Evolutionary conservation across 2,113 vertebrate genomes (phyloP), one percentile per base, ranked within the genome.

Genomic region (Calonectris borealis): DNA sequence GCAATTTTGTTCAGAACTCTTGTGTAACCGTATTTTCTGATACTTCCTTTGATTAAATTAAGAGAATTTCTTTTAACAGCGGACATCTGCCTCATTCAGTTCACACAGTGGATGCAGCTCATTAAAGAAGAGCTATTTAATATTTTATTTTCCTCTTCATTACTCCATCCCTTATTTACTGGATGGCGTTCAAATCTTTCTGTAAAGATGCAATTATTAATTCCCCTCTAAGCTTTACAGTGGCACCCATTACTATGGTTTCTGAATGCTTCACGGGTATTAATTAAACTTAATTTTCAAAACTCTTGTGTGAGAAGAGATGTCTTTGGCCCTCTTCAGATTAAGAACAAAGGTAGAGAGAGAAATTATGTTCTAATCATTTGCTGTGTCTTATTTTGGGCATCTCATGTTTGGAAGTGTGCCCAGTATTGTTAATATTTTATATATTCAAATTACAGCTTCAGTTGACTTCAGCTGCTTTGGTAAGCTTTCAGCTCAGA

Each of bases 241-340:
- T 79, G 61, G 40, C 0, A 0, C 65, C 65, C 77, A 66, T 90
- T 92, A 52, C 86, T 92, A 4, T 69, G 65, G 81, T 51, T 93
- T 69, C 54, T 95, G 73, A 92, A 69, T 82, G 65, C 57, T 96
- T 94, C 44, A 46, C 0, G 8, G 19, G 7, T 91, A 72, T 76
- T 93, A 93, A 95, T 96, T 92, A 95, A 95, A 86, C 54, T 75
- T 90, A 64, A 49, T 94, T 95, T 96, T 92, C 61, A 27, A 64
- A 94, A 85, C 48, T 84, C 27, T 75, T 92, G 15, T 77, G 38
- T 77, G 61, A 86, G 52, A 86, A 51, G 64, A 86, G 24, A 93
- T 82, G 77, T 88, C 77, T 91, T 92, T 91, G 62, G 32, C 46
- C 25, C 73, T 94, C 17, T 92, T 91, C 72, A 85, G 34, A 65